Evolutionary conservation across 2,888 invertebrate species (phyloP).

Genomic region (Minunthozetes semirufus): DNA sequence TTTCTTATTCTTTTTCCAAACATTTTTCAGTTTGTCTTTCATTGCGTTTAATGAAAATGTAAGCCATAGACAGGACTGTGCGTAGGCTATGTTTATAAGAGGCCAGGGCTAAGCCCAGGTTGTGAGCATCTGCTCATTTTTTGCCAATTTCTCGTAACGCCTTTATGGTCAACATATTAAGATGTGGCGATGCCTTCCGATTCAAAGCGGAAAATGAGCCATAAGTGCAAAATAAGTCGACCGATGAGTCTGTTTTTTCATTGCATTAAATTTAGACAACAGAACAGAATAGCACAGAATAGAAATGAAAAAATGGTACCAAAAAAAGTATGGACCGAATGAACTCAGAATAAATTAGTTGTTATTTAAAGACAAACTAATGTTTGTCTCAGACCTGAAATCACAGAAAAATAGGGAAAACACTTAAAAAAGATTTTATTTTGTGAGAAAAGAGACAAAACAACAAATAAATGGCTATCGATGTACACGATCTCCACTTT

Average conservation of each 20-base stretch:
- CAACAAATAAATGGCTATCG: slow-evolving; percentile 17
- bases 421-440: slow-evolving; percentile 1
- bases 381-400: neutral
- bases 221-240: slow-evolving; percentile 21
- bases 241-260: neutral
- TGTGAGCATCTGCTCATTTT: slow-evolving; percentile 22
- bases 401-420: neutral
- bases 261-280: neutral
- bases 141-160: slow-evolving; percentile 20
- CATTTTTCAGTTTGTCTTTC: neutral
- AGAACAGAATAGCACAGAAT: neutral
- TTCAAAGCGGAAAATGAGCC: slow-evolving; percentile 23
- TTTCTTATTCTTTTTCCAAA: neutral
- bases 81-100: neutral
- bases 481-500: slow-evolving; percentile 19
- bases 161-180: slow-evolving; percentile 31
- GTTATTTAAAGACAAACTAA: neutral
- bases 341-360: neutral
- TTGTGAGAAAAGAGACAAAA: neutral
- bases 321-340: too few species aligned
- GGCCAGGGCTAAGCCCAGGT: neutral
- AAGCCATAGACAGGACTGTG: neutral
- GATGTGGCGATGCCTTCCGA: neutral
- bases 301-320: neutral
- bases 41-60: neutral